Percentiles rank a stretch among this genome's conserved stretches.
Conservation (phyloP, 2,113 vertebrate species). For the Marmota monax region DNA sequence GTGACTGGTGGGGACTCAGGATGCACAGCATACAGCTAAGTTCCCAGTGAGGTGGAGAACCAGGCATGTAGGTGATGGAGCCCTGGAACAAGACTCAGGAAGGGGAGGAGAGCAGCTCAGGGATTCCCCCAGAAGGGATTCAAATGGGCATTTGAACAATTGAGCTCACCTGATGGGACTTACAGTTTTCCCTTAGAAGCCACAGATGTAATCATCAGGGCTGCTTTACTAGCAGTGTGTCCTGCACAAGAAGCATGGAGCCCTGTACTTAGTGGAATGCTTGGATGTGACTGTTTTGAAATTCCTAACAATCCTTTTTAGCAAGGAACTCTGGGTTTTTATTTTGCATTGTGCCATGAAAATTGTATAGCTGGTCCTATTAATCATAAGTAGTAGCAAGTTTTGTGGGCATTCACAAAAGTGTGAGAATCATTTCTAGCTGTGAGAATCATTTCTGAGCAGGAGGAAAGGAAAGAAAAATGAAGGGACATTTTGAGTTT, state of each 20-base stretch:
- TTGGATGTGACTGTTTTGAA: not conserved
- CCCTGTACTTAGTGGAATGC: not conserved
- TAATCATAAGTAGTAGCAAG: not conserved
- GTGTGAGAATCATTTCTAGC: not conserved
- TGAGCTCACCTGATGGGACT: not conserved
- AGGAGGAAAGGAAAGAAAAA: not conserved
- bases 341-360: not conserved
- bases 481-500: not conserved
- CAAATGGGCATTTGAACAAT: not conserved
- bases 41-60: not conserved
- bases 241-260: fast-evolving
- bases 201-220: not conserved
- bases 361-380: not conserved
- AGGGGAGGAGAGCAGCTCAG: not conserved
- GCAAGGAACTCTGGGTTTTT: not conserved
- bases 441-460: not conserved
- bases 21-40: not conserved
- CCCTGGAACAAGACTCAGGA: not conserved
- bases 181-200: not conserved
- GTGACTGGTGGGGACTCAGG: not conserved
- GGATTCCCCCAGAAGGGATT: not conserved
- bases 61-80: not conserved
- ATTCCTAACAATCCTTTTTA: not conserved
- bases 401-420: not conserved
- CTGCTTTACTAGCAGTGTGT: not conserved